These are phyloP conservation scores for Limnephilus rhombicus DNA, from an alignment of 2,888 invertebrate species.

Conservation along the genomic window DNA sequence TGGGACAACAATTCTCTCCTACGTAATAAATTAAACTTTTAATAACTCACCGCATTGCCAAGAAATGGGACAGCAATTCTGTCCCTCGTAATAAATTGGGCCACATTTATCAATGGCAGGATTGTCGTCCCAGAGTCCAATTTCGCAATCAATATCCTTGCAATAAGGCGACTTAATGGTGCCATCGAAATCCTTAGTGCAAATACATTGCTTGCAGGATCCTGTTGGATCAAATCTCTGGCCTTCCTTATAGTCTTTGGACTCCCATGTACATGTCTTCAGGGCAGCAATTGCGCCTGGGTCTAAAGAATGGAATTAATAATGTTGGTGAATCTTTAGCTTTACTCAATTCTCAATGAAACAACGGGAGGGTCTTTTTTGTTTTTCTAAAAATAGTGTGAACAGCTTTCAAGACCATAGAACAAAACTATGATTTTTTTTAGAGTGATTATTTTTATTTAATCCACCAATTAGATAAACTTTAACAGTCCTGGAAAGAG, in stretches of 20 bases:
- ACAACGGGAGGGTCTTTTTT: too few relatives aligned
- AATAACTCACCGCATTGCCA: constrained; percentile 76
- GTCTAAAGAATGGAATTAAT: constrained; percentile 37
- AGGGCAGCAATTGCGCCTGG: constrained; percentile 72
- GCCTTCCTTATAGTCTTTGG: constrained; percentile 74
- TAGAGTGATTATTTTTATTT: too few relatives aligned
- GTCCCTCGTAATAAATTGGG: constrained; percentile 73
- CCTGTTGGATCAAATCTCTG: constrained; percentile 74
- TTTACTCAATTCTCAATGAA: not conserved
- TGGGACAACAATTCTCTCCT: too few relatives aligned
- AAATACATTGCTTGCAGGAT: constrained; percentile 75
- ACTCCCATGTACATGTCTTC: constrained; percentile 74
- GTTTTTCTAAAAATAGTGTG: too few relatives aligned
- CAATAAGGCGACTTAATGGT: constrained; percentile 72
- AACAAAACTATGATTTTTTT: too few relatives aligned
- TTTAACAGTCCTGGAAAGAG: too few relatives aligned
- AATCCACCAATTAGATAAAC: too few relatives aligned
- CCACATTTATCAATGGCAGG: constrained; percentile 74
- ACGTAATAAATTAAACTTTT: not conserved
- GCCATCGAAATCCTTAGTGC: constrained; percentile 74
- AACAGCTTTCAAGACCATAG: too few relatives aligned
- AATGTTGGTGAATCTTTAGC: not conserved
- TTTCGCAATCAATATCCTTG: constrained; percentile 74
- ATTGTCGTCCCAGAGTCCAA: constrained; percentile 74
- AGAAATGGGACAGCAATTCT: constrained; percentile 73